Conservation (phyloP, 2,888 invertebrate species). For the Geophilus truncorum region DNA sequence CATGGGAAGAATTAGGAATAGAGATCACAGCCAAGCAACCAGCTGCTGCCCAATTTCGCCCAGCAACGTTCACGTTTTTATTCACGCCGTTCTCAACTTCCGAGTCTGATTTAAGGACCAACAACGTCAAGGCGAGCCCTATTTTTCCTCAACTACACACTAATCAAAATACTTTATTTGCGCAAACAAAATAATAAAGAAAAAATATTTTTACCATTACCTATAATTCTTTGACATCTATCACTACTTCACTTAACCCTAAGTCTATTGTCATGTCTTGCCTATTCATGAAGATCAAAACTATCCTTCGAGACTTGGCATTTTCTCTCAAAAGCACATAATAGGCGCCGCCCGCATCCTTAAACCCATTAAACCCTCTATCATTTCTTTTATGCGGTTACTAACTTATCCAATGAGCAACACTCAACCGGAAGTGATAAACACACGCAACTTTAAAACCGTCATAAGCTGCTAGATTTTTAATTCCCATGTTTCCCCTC, state of each 20-base stretch:
- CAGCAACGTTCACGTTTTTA: not conserved
- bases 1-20: not conserved
- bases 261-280: too few relatives aligned
- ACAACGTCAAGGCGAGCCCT: not conserved
- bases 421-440: not conserved
- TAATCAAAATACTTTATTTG: not conserved
- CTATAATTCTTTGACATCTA: too few relatives aligned
- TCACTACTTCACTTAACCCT: too few relatives aligned
- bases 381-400: not conserved
- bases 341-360: not conserved
- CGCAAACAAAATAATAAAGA: not conserved
- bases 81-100: not conserved
- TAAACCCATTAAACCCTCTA: not conserved
- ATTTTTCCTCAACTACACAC: not conserved
- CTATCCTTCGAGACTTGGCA: not conserved
- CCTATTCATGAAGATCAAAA: not conserved
- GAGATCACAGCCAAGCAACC: not conserved
- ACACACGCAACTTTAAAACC: not conserved
- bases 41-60: slow-evolving; percentile 1
- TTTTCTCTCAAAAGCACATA: not conserved
- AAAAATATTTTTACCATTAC: not conserved
- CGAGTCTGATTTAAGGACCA: not conserved
- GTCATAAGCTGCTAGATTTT: not conserved
- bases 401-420: not conserved
- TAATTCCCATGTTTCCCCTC: not conserved